phyloP scores from a whole-genome alignment of 2,797 vertebrate species.

The Margarornis squamiger region DNA sequence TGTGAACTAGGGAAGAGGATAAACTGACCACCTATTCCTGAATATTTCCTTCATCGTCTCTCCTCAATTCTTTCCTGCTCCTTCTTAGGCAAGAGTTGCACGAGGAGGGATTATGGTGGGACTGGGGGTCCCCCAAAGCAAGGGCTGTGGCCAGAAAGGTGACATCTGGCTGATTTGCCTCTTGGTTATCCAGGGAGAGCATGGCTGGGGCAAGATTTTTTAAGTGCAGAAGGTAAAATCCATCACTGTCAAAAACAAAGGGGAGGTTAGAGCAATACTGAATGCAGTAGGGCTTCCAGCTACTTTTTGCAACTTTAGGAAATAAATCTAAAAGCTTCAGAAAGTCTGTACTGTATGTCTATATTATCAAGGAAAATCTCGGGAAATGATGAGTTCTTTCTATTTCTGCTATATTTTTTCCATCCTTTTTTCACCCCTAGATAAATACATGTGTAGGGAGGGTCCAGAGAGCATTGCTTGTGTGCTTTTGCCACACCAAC shows the following conservation, averaged over 20 bases:
- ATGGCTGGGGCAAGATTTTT: not conserved
- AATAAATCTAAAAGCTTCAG: constrained; percentile 11
- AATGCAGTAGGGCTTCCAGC: not conserved
- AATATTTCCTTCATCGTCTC: not conserved
- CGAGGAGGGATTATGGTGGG: not conserved
- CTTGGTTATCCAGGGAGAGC: not conserved
- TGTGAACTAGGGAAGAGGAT: not conserved
- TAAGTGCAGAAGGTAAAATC: not conserved
- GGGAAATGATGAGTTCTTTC: not conserved
- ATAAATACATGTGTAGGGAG: not conserved
- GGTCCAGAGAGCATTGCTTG: not conserved
- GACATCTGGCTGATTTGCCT: not conserved
- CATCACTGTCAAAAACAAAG: constrained; percentile 24
- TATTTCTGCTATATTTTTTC: not conserved
- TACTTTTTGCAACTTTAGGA: not conserved
- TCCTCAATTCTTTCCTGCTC: not conserved
- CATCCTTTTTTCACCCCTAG: not conserved
- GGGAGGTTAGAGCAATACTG: not conserved
- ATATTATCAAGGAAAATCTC: not conserved
- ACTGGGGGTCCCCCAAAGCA: not conserved
- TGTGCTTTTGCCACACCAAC: not conserved
- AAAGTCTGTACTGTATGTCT: not conserved
- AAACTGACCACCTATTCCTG: not conserved
- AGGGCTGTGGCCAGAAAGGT: not conserved
- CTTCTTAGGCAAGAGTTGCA: not conserved